phyloP scores from a whole-genome alignment of 2,888 invertebrate species.

The Drosophila longiperda region DNA sequence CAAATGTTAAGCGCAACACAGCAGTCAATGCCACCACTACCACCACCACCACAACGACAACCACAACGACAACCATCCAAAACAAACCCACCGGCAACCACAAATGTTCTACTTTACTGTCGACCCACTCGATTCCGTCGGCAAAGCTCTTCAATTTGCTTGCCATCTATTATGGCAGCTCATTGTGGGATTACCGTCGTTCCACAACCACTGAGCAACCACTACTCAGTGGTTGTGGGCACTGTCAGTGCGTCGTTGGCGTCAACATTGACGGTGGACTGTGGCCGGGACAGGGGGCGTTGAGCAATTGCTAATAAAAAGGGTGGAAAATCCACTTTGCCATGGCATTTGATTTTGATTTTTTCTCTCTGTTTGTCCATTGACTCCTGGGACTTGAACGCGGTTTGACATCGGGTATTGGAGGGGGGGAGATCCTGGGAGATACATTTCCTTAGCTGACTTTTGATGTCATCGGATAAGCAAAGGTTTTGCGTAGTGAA shows the following conservation, averaged over 20 bases:
- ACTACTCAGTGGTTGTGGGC: constrained; percentile 27
- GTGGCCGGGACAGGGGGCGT: constrained; percentile 33
- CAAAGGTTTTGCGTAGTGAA: constrained; percentile 11
- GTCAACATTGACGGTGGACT: constrained; percentile 22
- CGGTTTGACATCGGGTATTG: constrained; percentile 17
- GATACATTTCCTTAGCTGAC: constrained; percentile 56
- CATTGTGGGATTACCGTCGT: constrained; percentile 81
- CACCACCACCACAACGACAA: constrained; percentile 2
- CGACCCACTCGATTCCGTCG: constrained; percentile 53
- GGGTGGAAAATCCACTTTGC: constrained; percentile 83
- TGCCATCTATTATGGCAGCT: constrained; percentile 82
- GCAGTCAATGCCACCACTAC: constrained; percentile 76
- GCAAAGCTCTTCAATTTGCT: constrained; percentile 82
- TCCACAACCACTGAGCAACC: constrained; percentile 45
- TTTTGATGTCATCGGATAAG: constrained; percentile 75
- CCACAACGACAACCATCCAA: constrained; percentile 31
- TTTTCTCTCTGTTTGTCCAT: constrained; percentile 60
- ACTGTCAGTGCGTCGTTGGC: constrained; percentile 19
- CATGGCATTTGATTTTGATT: constrained; percentile 82
- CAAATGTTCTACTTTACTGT: constrained; percentile 49
- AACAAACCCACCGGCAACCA: constrained; percentile 59
- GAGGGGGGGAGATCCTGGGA: constrained; percentile 39
- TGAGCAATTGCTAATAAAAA: constrained; percentile 78
- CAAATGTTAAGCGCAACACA: constrained; percentile 83
- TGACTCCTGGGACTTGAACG: constrained; percentile 48